Base-by-base conservation (phyloP, 2,797 vertebrate genomes). In the Vultur gryphus region DNA sequence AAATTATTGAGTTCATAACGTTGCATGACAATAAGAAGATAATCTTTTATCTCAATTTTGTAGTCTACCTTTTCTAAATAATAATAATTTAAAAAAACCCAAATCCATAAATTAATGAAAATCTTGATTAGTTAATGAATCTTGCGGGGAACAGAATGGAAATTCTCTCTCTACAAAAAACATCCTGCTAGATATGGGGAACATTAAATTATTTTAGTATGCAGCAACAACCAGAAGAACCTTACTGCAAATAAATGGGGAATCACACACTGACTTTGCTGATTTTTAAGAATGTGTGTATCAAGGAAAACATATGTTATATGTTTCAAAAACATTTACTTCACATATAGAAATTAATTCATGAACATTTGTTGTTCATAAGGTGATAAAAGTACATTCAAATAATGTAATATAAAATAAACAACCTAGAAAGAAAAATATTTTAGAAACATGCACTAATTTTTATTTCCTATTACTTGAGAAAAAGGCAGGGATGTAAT, bases 61-160 rank as follows among this genome's bases (percentile, higher is more conserved):
- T 23, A 43, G 26, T 39, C 41, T 51, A 33, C 2, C 2, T 87
- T 87, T 72, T 21, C 31, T 76, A 64, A 75, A 62, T 1, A 28
- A 6, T 37, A 51, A 16, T 52, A 44, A 61, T 19, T 59, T 0
- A 21, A 80, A 57, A 39, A 70, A 28, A 2, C 0, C 0, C 8
- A 52, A 52, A 48, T 13, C 9, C 11, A 72, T 44, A 37, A 67
- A 70, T 48, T 29, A 72, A 43, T 52, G 5, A 69, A 86, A 86
- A 69, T 4, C 5, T 33, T 16, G 6, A 62, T 48, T 52, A 51
- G 43, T 39, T 58, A 72, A 67, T 12, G 5, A 72, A 13, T 46
- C 46, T 41, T 73, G 5, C 26, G 48, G 14, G 35, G 31, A 94
- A 57, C 3, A 46, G 6, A 67, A 65, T 29, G 6, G 4, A 72